Evolutionary conservation across 2,888 invertebrate genomes (phyloP).

Genomic region (Caenorhabditis virilis): DNA sequence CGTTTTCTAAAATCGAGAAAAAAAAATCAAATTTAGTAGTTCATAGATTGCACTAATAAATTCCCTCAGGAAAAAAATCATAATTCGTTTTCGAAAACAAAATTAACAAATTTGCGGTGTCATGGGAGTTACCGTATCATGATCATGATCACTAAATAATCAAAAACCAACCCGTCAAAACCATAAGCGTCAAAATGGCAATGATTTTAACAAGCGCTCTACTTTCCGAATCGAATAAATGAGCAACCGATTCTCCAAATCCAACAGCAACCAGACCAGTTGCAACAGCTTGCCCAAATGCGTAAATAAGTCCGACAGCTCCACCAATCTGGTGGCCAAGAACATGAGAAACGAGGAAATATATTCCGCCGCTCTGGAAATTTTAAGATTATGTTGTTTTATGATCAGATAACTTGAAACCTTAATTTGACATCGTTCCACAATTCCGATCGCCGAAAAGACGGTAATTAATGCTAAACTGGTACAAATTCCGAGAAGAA

Average conservation of each 20-base stretch:
- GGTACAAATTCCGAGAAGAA: slow-evolving; percentile 75
- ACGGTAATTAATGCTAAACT: slow-evolving; percentile 88
- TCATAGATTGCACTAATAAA: no score
- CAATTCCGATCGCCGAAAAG: slow-evolving; percentile 91
- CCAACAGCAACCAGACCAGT: slow-evolving; percentile 94
- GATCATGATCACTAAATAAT: no score
- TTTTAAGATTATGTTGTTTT: background rate
- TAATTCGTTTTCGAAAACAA: no score
- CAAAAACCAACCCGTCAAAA: slow-evolving; percentile 73
- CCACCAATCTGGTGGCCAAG: slow-evolving; percentile 91
- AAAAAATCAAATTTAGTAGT: no score
- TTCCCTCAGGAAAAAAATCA: no score
- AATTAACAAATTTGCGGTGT: no score
- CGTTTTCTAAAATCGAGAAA: no score
- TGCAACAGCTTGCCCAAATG: slow-evolving; percentile 94
- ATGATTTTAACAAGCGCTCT: slow-evolving; percentile 84
- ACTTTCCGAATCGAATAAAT: slow-evolving; percentile 77
- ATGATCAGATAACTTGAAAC: slow-evolving; percentile 12
- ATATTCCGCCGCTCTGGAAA: slow-evolving; percentile 95
- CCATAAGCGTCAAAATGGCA: slow-evolving; percentile 83
- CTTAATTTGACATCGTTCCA: slow-evolving; percentile 74
- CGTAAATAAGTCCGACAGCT: slow-evolving; percentile 88
- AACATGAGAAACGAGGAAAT: slow-evolving; percentile 90
- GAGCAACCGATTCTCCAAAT: slow-evolving; percentile 93
- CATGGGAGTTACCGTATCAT: no score